Base-by-base conservation (phyloP, 2,797 vertebrate species). In the Buphagus erythrorhynchus region DNA sequence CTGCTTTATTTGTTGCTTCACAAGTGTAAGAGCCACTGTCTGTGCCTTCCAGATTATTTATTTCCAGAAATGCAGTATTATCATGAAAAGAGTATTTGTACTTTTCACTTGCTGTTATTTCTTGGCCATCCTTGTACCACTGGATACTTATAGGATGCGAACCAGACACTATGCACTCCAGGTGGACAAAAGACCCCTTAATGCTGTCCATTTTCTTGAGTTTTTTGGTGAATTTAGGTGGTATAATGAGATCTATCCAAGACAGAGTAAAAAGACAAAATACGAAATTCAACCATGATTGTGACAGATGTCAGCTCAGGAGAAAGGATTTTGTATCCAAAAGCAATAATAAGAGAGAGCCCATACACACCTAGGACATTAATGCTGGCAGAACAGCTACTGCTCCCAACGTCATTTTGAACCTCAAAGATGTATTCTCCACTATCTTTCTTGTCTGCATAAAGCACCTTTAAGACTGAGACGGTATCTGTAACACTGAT, bases 71-170 rank as follows among this genome's bases (percentile, higher is more conserved):
- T 20, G 99, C 99, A 20, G 99, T 99, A 80, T 99, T 99, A 96
- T 99, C 99, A 97, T 99, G 99, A 96, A 99, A 99, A 77, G 99
- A 99, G 95, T 98, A 99, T 97, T 99, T 99, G 97, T 99, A 98
- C 93, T 99, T 99, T 67, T 99, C 98, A 92, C 98, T 99, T 48
- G 98, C 96, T 90, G 98, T 96, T 96, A 99, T 98, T 97, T 99
- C 99, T 86, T 98, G 98, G 81, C 99, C 98, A 5, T 99, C 99
- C 97, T 99, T 99, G 97, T 98, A 99, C 99, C 99, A 99, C 12
- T 98, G 98, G 65, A 99, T 97, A 79, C 97, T 99, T 97, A 99
- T 99, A 10, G 99, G 99, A 97, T 99, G 98, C 3, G 99, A 99
- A 73, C 99, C 99, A 61, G 99, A 99, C 46, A 99, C 98, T 80